A percentile compares a stretch with the other conserved stretches of the same genome.
Conservation (phyloP, 2,888 invertebrate genomes). For the Lydus trimaculatus region DNA sequence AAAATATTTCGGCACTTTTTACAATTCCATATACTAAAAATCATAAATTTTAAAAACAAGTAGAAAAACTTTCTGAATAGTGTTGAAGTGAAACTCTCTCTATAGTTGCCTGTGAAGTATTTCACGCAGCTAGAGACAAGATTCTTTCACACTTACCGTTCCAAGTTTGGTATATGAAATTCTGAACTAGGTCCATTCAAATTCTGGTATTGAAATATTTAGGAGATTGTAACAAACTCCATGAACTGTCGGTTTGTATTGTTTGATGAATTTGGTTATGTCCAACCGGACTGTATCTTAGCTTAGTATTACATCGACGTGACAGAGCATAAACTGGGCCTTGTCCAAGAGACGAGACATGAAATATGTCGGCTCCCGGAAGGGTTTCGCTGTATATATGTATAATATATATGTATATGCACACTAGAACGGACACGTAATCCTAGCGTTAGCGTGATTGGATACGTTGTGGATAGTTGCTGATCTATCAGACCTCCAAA, state of each 20-base stretch:
- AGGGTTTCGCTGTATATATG: background rate
- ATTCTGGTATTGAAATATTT: background rate
- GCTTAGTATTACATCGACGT: conserved; percentile 19
- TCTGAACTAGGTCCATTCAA: background rate
- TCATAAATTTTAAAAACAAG: background rate
- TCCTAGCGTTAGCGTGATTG: conserved; percentile 48
- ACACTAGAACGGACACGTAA: conserved; percentile 38
- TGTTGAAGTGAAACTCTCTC: background rate
- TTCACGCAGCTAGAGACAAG: too few species aligned
- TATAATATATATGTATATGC: background rate
- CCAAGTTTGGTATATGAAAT: background rate
- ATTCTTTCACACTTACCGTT: background rate
- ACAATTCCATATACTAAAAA: background rate
- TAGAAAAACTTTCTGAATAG: background rate
- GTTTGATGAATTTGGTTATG: background rate
- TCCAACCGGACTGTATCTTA: conserved; percentile 3
- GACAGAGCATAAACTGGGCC: conserved; percentile 23
- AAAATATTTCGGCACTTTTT: background rate
- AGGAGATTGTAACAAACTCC: background rate
- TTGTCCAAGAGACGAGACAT: conserved; percentile 23
- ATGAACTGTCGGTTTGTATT: background rate
- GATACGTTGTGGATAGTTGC: conserved; percentile 47
- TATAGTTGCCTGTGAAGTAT: background rate
- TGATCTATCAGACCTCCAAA: conserved; percentile 45
- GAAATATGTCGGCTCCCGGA: conserved; percentile 23